A percentile compares a stretch with the other conserved stretches of the same genome.
Conservation (phyloP, 2,797 vertebrate species). For the Ctenochaetus hawaiiensis region DNA sequence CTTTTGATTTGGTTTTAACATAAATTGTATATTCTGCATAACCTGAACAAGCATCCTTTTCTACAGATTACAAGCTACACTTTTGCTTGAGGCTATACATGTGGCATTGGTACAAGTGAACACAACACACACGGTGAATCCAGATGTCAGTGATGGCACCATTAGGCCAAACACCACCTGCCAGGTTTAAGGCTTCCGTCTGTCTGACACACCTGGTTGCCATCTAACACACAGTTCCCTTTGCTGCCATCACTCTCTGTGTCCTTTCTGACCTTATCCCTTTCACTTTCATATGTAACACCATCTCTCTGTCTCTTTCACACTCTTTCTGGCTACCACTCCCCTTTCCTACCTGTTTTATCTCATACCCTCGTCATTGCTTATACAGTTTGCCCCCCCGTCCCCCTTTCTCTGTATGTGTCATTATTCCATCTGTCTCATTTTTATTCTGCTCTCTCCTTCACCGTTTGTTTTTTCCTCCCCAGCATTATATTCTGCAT, state of each 20-base stretch:
- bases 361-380: conserved; percentile 16
- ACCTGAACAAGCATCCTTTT: neutral
- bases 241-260: conserved; percentile 55
- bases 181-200: conserved; percentile 61
- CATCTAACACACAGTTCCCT: conserved; percentile 56
- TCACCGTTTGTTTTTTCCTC: neutral
- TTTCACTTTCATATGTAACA: conserved; percentile 31
- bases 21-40: neutral
- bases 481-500: neutral
- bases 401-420: conserved; percentile 1
- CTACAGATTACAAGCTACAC: neutral
- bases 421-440: conserved; percentile 35
- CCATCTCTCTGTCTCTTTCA: conserved; percentile 22
- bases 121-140: conserved; percentile 24
- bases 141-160: conserved; percentile 67
- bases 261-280: conserved; percentile 70
- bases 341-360: conserved; percentile 34
- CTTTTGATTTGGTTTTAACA: neutral
- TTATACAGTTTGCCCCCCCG: neutral
- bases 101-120: neutral
- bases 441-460: conserved; percentile 27
- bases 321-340: conserved; percentile 14
- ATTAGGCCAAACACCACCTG: conserved; percentile 69
- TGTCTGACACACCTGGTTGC: conserved; percentile 72
- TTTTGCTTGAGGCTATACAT: conserved; percentile 21